These are phyloP conservation scores for Diorhabda sublineata DNA, from an alignment of 1,140 invertebrate genomes.

Conservation along the genomic window DNA sequence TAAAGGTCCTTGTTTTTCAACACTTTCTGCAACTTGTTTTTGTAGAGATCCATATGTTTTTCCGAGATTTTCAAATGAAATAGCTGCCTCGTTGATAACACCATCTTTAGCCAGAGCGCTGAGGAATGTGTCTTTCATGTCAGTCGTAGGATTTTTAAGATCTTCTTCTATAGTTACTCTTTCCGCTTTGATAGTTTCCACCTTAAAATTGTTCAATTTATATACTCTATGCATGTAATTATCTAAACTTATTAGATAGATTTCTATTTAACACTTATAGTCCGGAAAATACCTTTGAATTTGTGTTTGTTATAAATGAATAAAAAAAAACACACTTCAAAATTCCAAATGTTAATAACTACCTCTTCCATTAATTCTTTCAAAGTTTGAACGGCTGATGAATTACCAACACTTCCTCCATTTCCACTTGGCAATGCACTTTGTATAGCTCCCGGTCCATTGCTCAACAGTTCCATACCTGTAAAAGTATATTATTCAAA, in stretches of 20 bases:
- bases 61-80: slow-evolving; percentile 74
- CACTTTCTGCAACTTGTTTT: slow-evolving; percentile 72
- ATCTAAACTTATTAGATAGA: too few species aligned
- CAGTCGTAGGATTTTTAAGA: slow-evolving; percentile 75
- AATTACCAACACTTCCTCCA: slow-evolving; percentile 54
- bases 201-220: slow-evolving; percentile 47
- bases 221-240: not conserved
- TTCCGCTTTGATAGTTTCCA: slow-evolving; percentile 84
- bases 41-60: slow-evolving; percentile 77
- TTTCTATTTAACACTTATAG: too few species aligned
- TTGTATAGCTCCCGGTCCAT: slow-evolving; percentile 62
- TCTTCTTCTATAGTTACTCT: slow-evolving; percentile 84
- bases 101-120: slow-evolving; percentile 77
- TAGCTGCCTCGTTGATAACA: slow-evolving; percentile 78
- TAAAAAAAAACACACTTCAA: slow-evolving; percentile 8
- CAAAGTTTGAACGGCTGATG: slow-evolving; percentile 63
- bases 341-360: slow-evolving; percentile 6
- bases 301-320: too few species aligned
- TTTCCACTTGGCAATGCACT: slow-evolving; percentile 57
- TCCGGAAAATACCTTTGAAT: too few species aligned
- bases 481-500: not conserved
- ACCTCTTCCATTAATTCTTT: slow-evolving; percentile 77
- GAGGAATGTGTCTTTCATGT: slow-evolving; percentile 83
- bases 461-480: slow-evolving; percentile 76
- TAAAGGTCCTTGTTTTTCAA: slow-evolving; percentile 73